Evolutionary conservation across 2,888 invertebrate genomes (phyloP), one percentile per base, ranked within the genome.

Genomic region (Andrena trimmerana): DNA sequence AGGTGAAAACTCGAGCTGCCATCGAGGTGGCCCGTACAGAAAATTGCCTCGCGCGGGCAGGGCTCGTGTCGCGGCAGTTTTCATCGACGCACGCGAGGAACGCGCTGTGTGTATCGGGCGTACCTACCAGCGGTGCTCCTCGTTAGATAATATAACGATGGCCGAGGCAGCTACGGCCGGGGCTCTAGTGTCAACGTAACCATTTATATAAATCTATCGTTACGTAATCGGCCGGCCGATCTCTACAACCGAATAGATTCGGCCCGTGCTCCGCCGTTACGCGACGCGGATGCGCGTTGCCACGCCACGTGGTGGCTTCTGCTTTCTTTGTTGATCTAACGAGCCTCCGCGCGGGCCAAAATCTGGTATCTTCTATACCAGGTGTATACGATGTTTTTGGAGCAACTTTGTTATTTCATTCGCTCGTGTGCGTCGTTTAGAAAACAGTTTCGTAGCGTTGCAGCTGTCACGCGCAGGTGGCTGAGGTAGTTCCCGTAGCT

Each of bases 171-270:
- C 89, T 86, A 81, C 86, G 84, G 83, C 86, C 78, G 87, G 85
- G 86, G 83, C 83, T 88, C 89, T 90, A 88, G 93, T 94, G 94
- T 94, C 94, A 94, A 94, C 94, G 94, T 94, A 94, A 94, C 93
- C 93, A 93, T 94, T 94, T 94, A 94, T 93, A 94, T 94, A 94
- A 93, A 94, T 93, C 92, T 91, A 92, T 91, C 92, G 91, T 93
- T 93, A 90, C 91, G 92, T 90, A 93, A 93, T 91, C 90, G 88
- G 87, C 85, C 89, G 90, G 89, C 88, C 90, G 91, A 93, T 93
- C 91, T 89, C 89, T 85, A 87, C 90, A 87, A 86, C 87, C 87
- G 88, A 90, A 91, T 91, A 91, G 90, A 91, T 92, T 92, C 88
- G 90, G 90, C 89, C 86, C 88, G 86, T 85, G 87, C 81, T 57